Percentiles rank a stretch among this genome's conserved stretches.
phyloP scores from a whole-genome alignment of 2,797 vertebrate species.

The Corythornis leucogaster region DNA sequence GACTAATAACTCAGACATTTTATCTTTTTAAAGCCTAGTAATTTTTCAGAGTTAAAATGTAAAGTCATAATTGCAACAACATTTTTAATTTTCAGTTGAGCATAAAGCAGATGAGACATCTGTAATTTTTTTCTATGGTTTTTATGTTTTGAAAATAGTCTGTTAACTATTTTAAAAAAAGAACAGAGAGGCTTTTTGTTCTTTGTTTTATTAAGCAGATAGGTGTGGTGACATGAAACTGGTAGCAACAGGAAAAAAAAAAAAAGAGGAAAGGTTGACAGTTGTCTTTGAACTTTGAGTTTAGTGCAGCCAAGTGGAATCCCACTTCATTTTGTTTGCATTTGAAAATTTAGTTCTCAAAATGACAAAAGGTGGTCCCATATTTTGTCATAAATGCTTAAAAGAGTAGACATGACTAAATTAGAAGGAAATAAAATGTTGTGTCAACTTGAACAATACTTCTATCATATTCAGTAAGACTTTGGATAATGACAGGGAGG shows the following conservation, averaged over 20 bases:
- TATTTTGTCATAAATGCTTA: background rate
- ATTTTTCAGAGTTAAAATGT: conserved; percentile 20
- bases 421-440: background rate
- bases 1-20: background rate
- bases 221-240: background rate
- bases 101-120: background rate
- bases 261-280: background rate
- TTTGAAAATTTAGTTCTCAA: background rate
- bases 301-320: background rate
- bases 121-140: background rate
- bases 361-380: background rate
- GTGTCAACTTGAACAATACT: background rate
- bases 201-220: background rate
- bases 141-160: background rate
- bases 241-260: background rate
- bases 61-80: background rate
- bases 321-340: background rate
- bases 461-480: background rate
- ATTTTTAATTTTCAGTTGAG: conserved; percentile 25
- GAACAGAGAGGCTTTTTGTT: background rate
- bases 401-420: background rate
- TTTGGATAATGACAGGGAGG: background rate
- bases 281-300: background rate
- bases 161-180: background rate
- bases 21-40: background rate